Evolutionary conservation across 2,888 invertebrate species (phyloP).

Genomic region (Tachina fera): DNA sequence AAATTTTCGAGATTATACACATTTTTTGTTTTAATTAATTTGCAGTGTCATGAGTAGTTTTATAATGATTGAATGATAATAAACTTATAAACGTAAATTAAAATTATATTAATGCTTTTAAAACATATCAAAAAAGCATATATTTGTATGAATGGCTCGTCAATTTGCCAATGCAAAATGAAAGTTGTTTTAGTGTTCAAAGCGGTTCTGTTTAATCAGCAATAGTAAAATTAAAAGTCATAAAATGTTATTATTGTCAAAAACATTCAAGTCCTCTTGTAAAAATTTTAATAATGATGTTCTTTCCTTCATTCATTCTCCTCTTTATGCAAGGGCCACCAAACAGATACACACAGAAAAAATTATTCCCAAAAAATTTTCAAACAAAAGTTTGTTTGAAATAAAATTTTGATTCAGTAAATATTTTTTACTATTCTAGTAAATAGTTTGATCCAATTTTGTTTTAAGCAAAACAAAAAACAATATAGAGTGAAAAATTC

Average conservation of each 20-base stretch:
- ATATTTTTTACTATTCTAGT: no score
- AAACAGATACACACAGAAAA: no score
- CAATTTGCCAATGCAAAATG: neutral
- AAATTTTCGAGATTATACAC: no score
- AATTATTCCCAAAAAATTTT: no score
- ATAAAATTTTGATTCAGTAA: no score
- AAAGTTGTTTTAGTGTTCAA: neutral
- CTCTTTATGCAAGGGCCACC: neutral
- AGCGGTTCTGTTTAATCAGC: neutral
- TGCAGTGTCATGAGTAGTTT: neutral
- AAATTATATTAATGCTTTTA: constrained; percentile 1
- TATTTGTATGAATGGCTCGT: neutral
- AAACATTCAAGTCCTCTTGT: constrained; percentile 12
- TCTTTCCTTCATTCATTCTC: neutral
- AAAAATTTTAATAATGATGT: neutral
- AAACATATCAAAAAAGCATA: neutral
- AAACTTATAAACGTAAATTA: constrained; percentile 25
- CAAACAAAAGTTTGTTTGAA: no score
- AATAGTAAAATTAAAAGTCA: neutral
- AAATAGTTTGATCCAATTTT: no score
- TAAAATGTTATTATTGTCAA: constrained; percentile 12
- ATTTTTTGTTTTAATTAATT: no score
- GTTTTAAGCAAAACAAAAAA: no score
- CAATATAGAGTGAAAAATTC: no score
- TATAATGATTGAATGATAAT: constrained; percentile 1